Conservation (phyloP, 2,888 invertebrate species). For the Eupeodes latifasciatus region DNA sequence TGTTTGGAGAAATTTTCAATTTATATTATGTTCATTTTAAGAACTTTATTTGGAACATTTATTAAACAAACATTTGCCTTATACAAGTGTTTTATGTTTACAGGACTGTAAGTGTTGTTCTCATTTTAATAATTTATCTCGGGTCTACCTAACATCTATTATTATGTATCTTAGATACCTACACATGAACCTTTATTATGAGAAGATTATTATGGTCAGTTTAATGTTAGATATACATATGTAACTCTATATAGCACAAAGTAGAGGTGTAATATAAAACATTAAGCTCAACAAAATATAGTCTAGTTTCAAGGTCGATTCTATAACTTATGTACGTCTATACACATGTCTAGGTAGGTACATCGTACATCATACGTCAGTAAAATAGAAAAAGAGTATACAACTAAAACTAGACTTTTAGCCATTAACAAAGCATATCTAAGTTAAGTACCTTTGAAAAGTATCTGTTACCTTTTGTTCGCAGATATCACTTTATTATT, state of each 20-base stretch:
- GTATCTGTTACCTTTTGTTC: conserved; percentile 29
- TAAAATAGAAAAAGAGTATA: not conserved
- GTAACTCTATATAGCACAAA: too few relatives aligned
- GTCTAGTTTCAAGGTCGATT: conserved; percentile 8
- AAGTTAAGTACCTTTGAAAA: not conserved
- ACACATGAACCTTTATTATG: not conserved
- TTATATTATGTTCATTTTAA: too few relatives aligned
- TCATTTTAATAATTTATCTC: conserved; percentile 9
- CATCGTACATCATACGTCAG: not conserved
- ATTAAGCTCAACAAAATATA: not conserved
- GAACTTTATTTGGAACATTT: not conserved
- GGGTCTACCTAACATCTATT: not conserved
- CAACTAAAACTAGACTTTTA: conserved; percentile 7
- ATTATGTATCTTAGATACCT: not conserved
- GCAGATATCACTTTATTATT: not conserved
- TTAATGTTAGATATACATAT: not conserved
- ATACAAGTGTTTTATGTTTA: not conserved
- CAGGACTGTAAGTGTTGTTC: not conserved
- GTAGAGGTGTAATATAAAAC: not conserved
- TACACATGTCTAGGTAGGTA: too few relatives aligned
- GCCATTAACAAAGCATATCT: not conserved
- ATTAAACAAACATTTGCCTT: not conserved
- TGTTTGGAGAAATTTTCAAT: too few relatives aligned
- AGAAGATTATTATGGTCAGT: conserved; percentile 9
- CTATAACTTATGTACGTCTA: not conserved